Percentiles rank a stretch among this genome's conserved stretches.
These are phyloP conservation scores for Mixornis gularis DNA, from an alignment of 2,113 vertebrate genomes.

Conservation along the genomic window DNA sequence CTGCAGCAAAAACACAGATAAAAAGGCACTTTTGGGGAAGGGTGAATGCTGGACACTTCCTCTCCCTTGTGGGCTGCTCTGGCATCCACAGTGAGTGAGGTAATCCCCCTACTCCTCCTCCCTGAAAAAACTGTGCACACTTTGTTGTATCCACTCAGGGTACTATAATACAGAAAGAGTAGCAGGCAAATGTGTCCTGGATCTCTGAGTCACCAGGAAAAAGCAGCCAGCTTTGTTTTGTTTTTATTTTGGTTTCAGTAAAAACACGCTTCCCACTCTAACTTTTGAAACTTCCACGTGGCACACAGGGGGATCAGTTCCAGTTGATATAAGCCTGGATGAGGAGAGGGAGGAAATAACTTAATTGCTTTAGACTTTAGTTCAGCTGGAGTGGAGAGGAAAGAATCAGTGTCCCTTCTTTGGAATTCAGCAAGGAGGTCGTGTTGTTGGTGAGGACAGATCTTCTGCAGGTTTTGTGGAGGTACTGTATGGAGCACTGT, in stretches of 20 bases:
- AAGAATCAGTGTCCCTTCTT: background rate
- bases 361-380: slow-evolving; percentile 38
- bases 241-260: slow-evolving; percentile 21
- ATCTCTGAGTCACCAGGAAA: slow-evolving; percentile 14
- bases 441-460: slow-evolving; percentile 1
- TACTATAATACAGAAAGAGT: background rate
- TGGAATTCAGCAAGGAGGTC: background rate
- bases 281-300: slow-evolving; percentile 54
- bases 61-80: background rate
- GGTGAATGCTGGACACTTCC: background rate
- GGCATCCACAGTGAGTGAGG: background rate
- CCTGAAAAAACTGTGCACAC: background rate
- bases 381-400: slow-evolving; percentile 30
- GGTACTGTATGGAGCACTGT: background rate
- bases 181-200: background rate
- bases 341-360: slow-evolving; percentile 52
- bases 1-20: background rate
- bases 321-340: slow-evolving; percentile 63
- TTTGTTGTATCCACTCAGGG: background rate
- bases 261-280: slow-evolving; percentile 7
- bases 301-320: slow-evolving; percentile 62
- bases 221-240: slow-evolving; percentile 23
- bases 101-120: background rate
- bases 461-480: slow-evolving; percentile 5
- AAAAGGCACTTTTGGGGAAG: background rate